These are phyloP conservation scores for Aurelia coerulea DNA, from an alignment of 30 jellyfish, hydroid and myxozoan species.

Conservation along the genomic window DNA sequence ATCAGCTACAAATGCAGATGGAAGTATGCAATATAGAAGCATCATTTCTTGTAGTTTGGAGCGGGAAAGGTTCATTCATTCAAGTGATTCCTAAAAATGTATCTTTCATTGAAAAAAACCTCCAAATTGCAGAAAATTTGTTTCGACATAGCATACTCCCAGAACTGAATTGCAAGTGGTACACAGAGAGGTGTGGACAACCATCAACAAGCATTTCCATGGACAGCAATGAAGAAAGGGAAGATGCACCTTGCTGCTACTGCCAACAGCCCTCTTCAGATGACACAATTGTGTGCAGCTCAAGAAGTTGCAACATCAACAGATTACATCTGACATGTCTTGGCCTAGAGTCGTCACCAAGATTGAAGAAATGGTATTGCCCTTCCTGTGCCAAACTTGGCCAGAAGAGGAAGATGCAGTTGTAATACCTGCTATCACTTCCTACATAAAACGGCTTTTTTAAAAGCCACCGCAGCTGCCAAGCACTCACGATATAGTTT, in stretches of 20 bases:
- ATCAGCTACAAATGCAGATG: constrained; percentile 8
- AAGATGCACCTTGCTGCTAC: not conserved
- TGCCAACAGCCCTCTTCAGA: not conserved
- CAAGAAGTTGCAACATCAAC: not conserved
- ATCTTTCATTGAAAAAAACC: not conserved
- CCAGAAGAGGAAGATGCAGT: constrained; percentile 9
- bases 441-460: not conserved
- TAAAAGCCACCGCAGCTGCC: not conserved
- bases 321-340: not conserved
- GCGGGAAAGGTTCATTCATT: not conserved
- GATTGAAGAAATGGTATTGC: not conserved
- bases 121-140: too few species aligned
- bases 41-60: not conserved
- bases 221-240: not conserved
- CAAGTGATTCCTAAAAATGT: not conserved
- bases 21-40: not conserved
- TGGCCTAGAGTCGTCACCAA: not conserved
- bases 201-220: not conserved
- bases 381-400: constrained; percentile 3
- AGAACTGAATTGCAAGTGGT: not conserved
- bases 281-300: not conserved
- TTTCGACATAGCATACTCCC: not conserved
- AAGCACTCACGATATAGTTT: not conserved
- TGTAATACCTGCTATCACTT: not conserved
- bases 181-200: not conserved